Evolutionary conservation across 2,113 vertebrate species (phyloP).

Genomic region (Falco punctatus): DNA sequence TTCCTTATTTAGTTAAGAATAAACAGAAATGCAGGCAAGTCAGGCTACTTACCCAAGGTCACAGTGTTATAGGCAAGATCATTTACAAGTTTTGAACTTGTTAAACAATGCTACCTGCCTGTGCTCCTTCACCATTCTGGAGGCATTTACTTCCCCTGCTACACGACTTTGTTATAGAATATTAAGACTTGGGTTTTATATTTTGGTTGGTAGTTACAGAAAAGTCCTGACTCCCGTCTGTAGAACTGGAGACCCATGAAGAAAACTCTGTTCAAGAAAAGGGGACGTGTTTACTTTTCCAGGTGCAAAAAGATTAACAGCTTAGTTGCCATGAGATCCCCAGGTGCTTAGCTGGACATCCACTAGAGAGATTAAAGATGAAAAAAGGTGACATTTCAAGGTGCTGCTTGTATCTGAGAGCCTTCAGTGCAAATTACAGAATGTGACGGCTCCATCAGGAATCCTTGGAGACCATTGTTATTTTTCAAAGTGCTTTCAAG

Average conservation of each 20-base stretch:
- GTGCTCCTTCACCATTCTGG: background rate
- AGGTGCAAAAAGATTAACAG: conserved; percentile 8
- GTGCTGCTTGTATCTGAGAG: background rate
- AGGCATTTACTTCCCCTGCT: background rate
- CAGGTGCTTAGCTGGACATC: background rate
- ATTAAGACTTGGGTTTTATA: background rate
- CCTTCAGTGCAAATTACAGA: conserved; percentile 11
- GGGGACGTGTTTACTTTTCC: background rate
- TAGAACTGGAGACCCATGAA: background rate
- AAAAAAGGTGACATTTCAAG: conserved; percentile 41
- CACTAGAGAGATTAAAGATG: background rate
- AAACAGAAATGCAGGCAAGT: background rate
- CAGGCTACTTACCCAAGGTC: background rate
- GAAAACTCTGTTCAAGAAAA: background rate
- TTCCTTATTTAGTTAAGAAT: background rate
- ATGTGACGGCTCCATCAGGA: conserved; percentile 29
- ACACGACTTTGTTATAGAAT: background rate
- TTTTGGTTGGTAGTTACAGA: background rate
- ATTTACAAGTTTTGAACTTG: background rate
- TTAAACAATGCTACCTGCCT: background rate
- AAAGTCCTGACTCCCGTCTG: background rate
- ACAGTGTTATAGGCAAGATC: background rate
- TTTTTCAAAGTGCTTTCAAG: conserved; percentile 48
- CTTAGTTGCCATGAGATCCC: background rate
- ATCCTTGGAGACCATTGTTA: conserved; percentile 2